These are phyloP conservation scores for Alentia gelatinosa DNA, from an alignment of 2,888 invertebrate genomes.

Conservation along the genomic window DNA sequence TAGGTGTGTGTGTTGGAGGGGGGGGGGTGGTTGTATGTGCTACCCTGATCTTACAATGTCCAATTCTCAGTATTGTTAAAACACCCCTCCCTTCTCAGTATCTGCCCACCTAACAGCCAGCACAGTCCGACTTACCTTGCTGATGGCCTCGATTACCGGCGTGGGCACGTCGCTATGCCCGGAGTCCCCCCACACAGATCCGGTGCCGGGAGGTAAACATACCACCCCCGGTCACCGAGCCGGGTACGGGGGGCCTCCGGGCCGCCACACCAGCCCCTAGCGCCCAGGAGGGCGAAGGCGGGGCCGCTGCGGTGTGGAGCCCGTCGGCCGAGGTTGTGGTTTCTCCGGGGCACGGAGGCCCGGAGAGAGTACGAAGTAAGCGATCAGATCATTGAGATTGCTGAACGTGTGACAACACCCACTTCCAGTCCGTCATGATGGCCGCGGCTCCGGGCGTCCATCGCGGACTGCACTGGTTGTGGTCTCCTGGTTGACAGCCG, in stretches of 20 bases:
- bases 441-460: not conserved
- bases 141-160: too few relatives aligned
- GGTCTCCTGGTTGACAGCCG: slow-evolving; percentile 1
- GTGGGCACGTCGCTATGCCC: not conserved
- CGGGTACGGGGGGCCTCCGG: not conserved
- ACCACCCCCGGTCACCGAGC: not conserved
- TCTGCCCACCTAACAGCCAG: too few relatives aligned
- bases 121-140: too few relatives aligned
- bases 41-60: too few relatives aligned
- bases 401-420: not conserved
- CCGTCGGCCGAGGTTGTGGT: not conserved
- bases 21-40: too few relatives aligned
- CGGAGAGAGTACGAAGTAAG: not conserved
- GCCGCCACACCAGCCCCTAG: slow-evolving; percentile 9
- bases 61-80: too few relatives aligned
- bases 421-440: not conserved
- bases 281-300: not conserved
- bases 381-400: not conserved
- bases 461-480: not conserved
- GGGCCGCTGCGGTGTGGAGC: not conserved
- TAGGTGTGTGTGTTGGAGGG: too few relatives aligned
- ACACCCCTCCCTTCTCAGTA: too few relatives aligned
- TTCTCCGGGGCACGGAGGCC: not conserved
- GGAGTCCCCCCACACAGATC: not conserved
- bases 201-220: not conserved